These are phyloP conservation scores for Papilio glaucus DNA, from an alignment of 1,140 invertebrate genomes.

Conservation along the genomic window DNA sequence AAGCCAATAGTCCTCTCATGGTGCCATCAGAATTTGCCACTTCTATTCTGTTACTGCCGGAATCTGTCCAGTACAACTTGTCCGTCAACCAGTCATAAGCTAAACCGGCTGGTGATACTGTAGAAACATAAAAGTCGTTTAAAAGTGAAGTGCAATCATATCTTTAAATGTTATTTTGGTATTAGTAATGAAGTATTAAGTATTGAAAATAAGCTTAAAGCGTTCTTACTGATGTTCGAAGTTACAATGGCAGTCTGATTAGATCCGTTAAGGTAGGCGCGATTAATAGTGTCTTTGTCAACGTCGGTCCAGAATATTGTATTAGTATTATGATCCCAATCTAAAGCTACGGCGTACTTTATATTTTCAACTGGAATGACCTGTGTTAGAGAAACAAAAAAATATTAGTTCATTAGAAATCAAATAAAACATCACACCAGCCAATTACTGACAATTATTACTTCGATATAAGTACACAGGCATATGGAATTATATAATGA, in stretches of 20 bases:
- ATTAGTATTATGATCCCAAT: slow-evolving; percentile 92
- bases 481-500: no score
- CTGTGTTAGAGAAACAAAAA: slow-evolving; percentile 49
- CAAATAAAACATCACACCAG: no score
- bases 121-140: slow-evolving; percentile 29
- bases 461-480: no score
- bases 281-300: slow-evolving; percentile 91
- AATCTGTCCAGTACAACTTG: slow-evolving; percentile 96
- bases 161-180: no score
- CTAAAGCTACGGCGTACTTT: slow-evolving; percentile 91
- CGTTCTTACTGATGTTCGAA: slow-evolving; percentile 87
- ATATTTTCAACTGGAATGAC: slow-evolving; percentile 91
- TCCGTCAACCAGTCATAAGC: slow-evolving; percentile 94
- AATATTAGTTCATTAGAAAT: background rate
- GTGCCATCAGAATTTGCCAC: slow-evolving; percentile 91
- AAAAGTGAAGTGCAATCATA: no score
- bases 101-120: slow-evolving; percentile 89
- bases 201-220: slow-evolving; percentile 15
- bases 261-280: slow-evolving; percentile 90
- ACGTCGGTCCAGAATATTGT: slow-evolving; percentile 95
- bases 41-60: slow-evolving; percentile 91
- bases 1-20: slow-evolving; percentile 90
- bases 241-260: slow-evolving; percentile 87
- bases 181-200: slow-evolving; percentile 3
- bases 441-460: no score